These are phyloP conservation scores for Streptopelia turtur DNA, from an alignment of 2,797 vertebrate genomes.

Conservation along the genomic window DNA sequence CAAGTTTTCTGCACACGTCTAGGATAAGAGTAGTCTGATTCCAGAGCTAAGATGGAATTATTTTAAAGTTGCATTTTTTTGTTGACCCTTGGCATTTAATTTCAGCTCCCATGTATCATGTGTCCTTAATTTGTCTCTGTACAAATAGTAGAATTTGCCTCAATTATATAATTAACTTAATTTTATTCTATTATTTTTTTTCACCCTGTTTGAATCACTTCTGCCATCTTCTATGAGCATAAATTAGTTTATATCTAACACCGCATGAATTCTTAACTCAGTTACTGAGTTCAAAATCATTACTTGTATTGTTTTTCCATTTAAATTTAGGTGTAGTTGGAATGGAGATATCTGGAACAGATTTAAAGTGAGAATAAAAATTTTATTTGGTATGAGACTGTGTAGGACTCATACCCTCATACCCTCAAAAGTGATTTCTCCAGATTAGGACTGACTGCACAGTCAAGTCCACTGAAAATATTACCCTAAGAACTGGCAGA, in stretches of 20 bases:
- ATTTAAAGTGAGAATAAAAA: background rate
- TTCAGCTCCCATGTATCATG: constrained; percentile 16
- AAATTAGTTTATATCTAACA: background rate
- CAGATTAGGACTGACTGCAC: background rate
- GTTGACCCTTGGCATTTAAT: constrained; percentile 53
- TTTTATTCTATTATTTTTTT: constrained; percentile 17
- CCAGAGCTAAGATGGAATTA: background rate
- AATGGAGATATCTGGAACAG: background rate
- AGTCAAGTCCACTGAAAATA: background rate
- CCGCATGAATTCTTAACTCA: background rate
- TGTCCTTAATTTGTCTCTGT: constrained; percentile 60
- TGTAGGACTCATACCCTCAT: background rate
- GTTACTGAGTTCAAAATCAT: background rate
- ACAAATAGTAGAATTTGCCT: constrained; percentile 41
- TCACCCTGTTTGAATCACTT: background rate
- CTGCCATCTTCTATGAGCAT: background rate
- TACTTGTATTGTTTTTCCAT: background rate
- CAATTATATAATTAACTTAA: constrained; percentile 41
- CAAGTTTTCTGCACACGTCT: constrained; percentile 71
- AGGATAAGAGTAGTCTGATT: constrained; percentile 35
- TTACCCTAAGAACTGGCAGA: constrained; percentile 25
- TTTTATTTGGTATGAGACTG: background rate
- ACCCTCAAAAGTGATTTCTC: background rate
- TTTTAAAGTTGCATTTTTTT: constrained; percentile 59
- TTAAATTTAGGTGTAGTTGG: background rate